These are phyloP conservation scores for Enteromius paludinosus DNA, from an alignment of 2,797 vertebrate genomes.

Conservation along the genomic window DNA sequence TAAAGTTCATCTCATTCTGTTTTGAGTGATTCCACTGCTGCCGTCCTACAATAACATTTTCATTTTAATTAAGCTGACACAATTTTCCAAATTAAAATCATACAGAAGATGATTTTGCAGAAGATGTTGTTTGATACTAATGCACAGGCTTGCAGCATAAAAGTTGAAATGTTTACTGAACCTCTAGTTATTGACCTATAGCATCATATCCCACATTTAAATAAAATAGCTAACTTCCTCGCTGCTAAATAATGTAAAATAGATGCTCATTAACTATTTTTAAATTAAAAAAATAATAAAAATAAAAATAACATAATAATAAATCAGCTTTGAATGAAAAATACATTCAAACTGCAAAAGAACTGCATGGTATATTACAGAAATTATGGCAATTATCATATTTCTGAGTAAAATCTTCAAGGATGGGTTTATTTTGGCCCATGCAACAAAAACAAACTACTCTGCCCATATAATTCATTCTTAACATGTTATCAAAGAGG, in stretches of 20 bases:
- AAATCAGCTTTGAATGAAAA: neutral
- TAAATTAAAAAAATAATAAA: no score
- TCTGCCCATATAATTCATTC: neutral
- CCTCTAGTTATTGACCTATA: neutral
- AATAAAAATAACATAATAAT: neutral
- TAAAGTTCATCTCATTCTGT: no score
- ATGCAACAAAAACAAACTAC: slow-evolving; percentile 21
- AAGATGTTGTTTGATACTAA: neutral
- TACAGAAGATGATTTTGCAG: neutral
- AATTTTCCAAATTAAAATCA: no score
- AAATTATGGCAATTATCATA: neutral
- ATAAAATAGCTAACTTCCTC: neutral
- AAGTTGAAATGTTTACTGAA: neutral
- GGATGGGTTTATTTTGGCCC: neutral
- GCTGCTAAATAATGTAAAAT: neutral
- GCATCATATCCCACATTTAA: neutral
- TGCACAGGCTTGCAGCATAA: neutral
- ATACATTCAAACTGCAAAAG: neutral
- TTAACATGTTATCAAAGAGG: slow-evolving; percentile 10
- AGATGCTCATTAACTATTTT: neutral
- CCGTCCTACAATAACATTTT: no score
- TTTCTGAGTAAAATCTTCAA: neutral
- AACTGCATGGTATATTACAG: neutral
- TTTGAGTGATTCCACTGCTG: no score
- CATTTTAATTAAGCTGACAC: no score